These are phyloP conservation scores for Setipinna tenuifilis DNA, from an alignment of 2,797 vertebrate genomes.

Conservation along the genomic window DNA sequence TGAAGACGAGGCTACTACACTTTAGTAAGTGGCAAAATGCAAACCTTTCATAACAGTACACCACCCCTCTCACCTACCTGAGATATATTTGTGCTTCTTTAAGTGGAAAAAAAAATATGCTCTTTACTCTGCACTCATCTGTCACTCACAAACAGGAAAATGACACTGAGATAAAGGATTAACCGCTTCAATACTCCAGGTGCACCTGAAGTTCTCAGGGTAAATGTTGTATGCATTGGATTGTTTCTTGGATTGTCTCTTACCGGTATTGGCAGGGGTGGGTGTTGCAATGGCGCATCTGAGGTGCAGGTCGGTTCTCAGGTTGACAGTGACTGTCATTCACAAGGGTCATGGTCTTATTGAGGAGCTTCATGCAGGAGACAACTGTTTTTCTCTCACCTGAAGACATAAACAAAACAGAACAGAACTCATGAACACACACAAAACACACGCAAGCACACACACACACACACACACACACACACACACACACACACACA, in stretches of 20 bases:
- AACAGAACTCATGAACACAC: background rate
- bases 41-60: background rate
- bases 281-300: constrained; percentile 87
- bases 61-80: background rate
- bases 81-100: background rate
- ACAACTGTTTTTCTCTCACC: constrained; percentile 90
- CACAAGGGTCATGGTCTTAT: constrained; percentile 86
- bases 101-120: background rate
- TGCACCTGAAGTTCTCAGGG: background rate
- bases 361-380: constrained; percentile 87
- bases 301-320: constrained; percentile 82
- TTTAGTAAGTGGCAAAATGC: constrained; percentile 1
- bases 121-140: background rate
- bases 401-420: constrained; percentile 56
- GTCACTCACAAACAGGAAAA: background rate
- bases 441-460: background rate
- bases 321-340: constrained; percentile 86
- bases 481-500: background rate
- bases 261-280: constrained; percentile 92
- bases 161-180: background rate
- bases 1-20: background rate
- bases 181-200: background rate
- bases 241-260: constrained; percentile 41
- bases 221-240: background rate
- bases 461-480: background rate